Evolutionary conservation across 2,888 invertebrate species (phyloP), one percentile per base, ranked within the genome.

Genomic region (Drosophila nigricruria): DNA sequence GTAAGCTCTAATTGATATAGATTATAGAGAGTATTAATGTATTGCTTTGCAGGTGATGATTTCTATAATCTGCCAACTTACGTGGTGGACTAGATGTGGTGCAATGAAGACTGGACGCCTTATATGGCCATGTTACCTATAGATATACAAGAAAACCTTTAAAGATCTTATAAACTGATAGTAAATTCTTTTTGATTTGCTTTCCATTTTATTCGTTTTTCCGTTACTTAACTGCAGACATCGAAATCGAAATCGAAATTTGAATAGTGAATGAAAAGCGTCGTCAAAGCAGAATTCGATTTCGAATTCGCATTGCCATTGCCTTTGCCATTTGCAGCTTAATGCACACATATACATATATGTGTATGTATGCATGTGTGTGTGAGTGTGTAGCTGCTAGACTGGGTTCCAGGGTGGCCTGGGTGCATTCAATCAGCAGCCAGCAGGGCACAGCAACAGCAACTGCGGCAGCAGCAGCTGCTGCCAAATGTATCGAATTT

Each of bases 401-500:
- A 23, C 38, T 69, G 61, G 57, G 63, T 65, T 65, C 42, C 66
- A 60, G 75, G 64, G 59, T 72, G 65, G 57, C 62, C 77, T 63
- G 56, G 36, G 23, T 42, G 61, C 53, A 78, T 74, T 78, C 67
- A 78, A 68, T 68, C 77, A 62, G 61, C 50, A 59, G 45, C 43
- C 36, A 36, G 43, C 16, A 18, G 45, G 42, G 45, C 52, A 40
- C 50, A 57, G 45, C 32, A 61, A 63, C 60, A 50, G 63, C 47
- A 54, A 56, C 63, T 54, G 66, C 47, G 54, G 56, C 65, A 58
- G 66, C 69, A 74, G 78, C 59, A 60, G 36, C 53, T 36, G 36
- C 38, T 53, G 38, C 18, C 38, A 38, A 71, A 79, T 71, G 71
- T 77, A 82, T 88, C 86, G 68, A 74, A 70, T 86, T 86, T 73